Conservation (phyloP, 2,797 vertebrate genomes). For the Lepidocolaptes lacrymiger region DNA sequence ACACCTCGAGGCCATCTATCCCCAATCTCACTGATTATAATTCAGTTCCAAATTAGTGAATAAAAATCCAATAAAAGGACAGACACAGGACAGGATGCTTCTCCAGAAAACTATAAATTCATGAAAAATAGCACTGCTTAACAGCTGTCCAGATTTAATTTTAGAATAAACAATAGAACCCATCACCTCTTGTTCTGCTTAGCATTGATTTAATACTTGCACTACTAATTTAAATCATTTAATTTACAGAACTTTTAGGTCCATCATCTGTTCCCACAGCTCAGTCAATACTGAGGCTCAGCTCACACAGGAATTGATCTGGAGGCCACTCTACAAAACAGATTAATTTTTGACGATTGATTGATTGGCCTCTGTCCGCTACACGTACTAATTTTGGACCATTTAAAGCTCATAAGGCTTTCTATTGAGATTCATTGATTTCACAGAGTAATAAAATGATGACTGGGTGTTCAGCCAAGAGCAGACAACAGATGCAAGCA, state of each 20-base stretch:
- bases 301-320: slow-evolving; percentile 5
- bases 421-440: background rate
- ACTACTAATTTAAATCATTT: background rate
- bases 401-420: background rate
- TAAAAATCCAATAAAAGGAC: background rate
- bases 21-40: background rate
- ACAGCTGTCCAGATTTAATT: background rate
- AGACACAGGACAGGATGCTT: background rate
- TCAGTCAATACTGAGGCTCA: background rate
- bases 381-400: background rate
- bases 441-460: background rate
- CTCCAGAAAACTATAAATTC: background rate
- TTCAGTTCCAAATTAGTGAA: background rate
- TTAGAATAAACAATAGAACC: background rate
- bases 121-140: background rate
- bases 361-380: background rate
- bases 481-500: background rate
- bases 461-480: background rate
- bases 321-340: background rate
- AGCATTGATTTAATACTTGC: slow-evolving; percentile 37
- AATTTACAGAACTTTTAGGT: background rate
- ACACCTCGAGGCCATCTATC: background rate
- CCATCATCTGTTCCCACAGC: background rate
- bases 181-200: background rate
- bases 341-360: slow-evolving; percentile 32